Base-by-base conservation (phyloP, 2,888 invertebrate genomes). In the Acronicta alni region DNA sequence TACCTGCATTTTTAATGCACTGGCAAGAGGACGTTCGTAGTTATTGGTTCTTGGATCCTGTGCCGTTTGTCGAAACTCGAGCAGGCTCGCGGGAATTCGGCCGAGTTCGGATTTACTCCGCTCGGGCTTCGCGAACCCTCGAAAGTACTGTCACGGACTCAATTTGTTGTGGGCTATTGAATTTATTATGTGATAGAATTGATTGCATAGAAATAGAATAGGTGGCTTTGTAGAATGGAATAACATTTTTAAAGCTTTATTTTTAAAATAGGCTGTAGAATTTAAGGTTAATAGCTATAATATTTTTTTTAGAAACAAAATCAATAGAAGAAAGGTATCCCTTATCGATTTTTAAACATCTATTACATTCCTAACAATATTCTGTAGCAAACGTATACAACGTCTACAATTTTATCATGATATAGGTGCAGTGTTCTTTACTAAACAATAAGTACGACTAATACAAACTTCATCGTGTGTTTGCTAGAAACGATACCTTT, bases 1-100 rank as follows among this genome's bases (percentile, higher is more conserved):
- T 67, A 55, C 52, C 64, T 77, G 65, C 57, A 76, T 76, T 61
- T 74, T 65, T 75, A 66, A 71, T 75, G 68, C 69, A 63, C 18
- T 59, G 61, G 67, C 68, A 67, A 76, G 69, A 62, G 67, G 69
- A 63, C 56, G 67, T 63, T 39, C 59, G 44, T 55, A 56, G 63
- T 72, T 72, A 74, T 75, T 74, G 72, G 69, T 57, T 72, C 59
- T 57, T 59, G 66, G 72, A 70, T 71, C 64, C 56, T 56, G 67
- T 55, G 71, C 60, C 77, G 73, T 79, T 81, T 78, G 79, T 72
- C 76, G 78, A 82, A 83, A 86, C 81, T 84, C 73, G 58, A 72
- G 77, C 85, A 84, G 82, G 79, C 91, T 86, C 89, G 75, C 61
- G 87, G 86, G 89, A 81, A 87, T 83, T 86, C 82, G 80, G 75